Percentiles rank a stretch among this genome's conserved stretches.
phyloP scores from a whole-genome alignment of 2,888 invertebrate species.

The Melieria picta region DNA sequence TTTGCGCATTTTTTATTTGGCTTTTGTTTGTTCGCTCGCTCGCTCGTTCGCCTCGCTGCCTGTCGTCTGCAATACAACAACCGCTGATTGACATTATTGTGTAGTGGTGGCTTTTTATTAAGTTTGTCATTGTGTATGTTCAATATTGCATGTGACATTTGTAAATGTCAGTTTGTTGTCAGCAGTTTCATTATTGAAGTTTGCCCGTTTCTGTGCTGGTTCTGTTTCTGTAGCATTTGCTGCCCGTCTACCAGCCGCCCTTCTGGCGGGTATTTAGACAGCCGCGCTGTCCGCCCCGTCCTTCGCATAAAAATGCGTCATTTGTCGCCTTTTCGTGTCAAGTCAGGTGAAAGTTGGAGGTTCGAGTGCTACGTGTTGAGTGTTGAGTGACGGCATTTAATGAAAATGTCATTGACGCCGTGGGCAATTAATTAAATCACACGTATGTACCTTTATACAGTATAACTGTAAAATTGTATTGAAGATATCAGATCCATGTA shows the following conservation, averaged over 20 bases:
- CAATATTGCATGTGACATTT: constrained; percentile 51
- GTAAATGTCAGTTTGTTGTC: constrained; percentile 49
- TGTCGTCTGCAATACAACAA: not conserved
- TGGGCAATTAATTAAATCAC: constrained; percentile 28
- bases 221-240: constrained; percentile 10
- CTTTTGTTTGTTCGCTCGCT: not conserved
- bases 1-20: not conserved
- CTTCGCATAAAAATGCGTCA: constrained; percentile 2
- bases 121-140: constrained; percentile 38
- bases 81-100: constrained; percentile 16
- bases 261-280: no score
- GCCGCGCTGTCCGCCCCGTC: no score
- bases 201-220: constrained; percentile 25
- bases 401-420: constrained; percentile 38
- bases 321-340: constrained; percentile 38
- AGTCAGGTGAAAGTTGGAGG: constrained; percentile 47
- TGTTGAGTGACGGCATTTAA: constrained; percentile 46
- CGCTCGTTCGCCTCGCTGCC: not conserved
- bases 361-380: constrained; percentile 36
- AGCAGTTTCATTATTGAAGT: constrained; percentile 45
- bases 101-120: constrained; percentile 27
- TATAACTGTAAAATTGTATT: not conserved
- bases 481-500: no score
- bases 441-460: not conserved
- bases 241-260: no score